Evolutionary conservation across 2,888 invertebrate genomes (phyloP), one percentile per base, ranked within the genome.

Genomic region (Nemotelus nigrinus): DNA sequence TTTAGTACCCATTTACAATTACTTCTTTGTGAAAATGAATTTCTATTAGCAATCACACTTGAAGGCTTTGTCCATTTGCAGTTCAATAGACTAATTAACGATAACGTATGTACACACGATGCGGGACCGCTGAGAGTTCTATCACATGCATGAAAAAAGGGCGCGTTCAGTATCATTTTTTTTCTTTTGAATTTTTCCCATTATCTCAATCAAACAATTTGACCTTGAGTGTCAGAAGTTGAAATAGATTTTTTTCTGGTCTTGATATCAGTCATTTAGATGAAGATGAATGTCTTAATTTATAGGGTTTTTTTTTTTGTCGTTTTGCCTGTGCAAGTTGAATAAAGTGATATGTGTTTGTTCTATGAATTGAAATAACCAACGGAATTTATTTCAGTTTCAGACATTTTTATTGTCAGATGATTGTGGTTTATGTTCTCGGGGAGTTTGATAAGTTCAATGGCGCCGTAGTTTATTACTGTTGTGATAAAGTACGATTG

Each of bases 81-180:
- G 65, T 68, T 68, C 68, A 50, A 44, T 53, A 65, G 44, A 50
- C 68, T 55, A 55, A 70, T 70, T 70, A 70, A 70, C 55, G 25
- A 25, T 25, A 25, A 25, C 25, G 25, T n/a, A n/a, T n/a, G n/a
- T 25, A 25, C 25, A 25, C 1, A 25, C 25, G 25, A 25, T 25
- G 25, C 25, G 25, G 25, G 25, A 25, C 25, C 1, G 25, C 25
- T 25, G 25, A 25, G 25, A 25, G 25, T 25, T 25, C 25, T 25
- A 25, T 25, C 25, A 25, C 25, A 25, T 25, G 25, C 25, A 25
- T 25, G 25, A 25, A 25, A 50, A 70, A 68, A 70, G 47, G 70
- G 70, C n/a, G 47, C 8, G 41, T 41, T 50, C 43, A 70, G 55
- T 48, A n/a, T n/a, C 2, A 55, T 70, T 41, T 60, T 60, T 60